Evolutionary conservation across 2,113 vertebrate species (phyloP).

Genomic region (Hyla sarda): DNA sequence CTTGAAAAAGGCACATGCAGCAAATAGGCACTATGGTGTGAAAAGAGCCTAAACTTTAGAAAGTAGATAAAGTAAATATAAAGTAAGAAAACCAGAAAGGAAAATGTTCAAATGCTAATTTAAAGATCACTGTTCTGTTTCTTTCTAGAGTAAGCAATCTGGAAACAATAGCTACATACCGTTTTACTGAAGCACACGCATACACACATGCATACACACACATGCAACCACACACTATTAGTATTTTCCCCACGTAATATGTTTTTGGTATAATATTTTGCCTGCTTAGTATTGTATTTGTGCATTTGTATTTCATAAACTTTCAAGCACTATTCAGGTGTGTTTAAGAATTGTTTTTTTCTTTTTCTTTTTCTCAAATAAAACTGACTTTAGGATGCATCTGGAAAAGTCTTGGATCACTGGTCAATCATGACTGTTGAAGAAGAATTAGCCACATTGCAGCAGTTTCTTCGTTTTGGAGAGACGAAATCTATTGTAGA

Average conservation of each 20-base stretch:
- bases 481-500: conserved; percentile 98
- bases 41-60: too few species aligned
- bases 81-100: neutral
- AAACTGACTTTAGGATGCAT: conserved; percentile 82
- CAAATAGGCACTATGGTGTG: too few species aligned
- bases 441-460: conserved; percentile 92
- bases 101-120: neutral
- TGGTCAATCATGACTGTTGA: conserved; percentile 98
- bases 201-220: too few species aligned
- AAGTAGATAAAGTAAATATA: too few species aligned
- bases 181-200: too few species aligned
- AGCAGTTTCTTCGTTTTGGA: conserved; percentile 97
- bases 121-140: too few species aligned
- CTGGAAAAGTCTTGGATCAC: conserved; percentile 94
- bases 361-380: conserved; percentile 44
- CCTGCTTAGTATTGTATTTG: neutral
- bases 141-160: too few species aligned
- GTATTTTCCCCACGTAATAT: too few species aligned
- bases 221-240: too few species aligned
- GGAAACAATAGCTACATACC: too few species aligned
- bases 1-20: too few species aligned
- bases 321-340: neutral
- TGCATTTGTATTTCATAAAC: neutral
- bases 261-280: neutral
- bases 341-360: conserved; percentile 8